Conservation (phyloP, 2,113 vertebrate species). For the Xerus inauris region DNA sequence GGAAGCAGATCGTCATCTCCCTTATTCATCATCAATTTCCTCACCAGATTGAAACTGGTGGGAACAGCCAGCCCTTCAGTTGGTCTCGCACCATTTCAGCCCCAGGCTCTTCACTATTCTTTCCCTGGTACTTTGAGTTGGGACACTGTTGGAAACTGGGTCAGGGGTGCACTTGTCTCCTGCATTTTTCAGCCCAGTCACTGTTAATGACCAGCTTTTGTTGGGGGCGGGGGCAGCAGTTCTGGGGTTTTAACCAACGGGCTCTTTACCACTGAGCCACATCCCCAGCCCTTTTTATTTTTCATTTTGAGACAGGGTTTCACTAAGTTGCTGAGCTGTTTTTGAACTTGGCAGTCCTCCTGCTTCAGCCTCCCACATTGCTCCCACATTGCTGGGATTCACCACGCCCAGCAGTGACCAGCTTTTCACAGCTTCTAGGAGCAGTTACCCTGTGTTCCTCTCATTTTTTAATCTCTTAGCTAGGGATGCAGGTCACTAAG, state of each 20-base stretch:
- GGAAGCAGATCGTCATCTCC: not conserved
- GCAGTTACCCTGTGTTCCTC: conserved; percentile 28
- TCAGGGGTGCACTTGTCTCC: conserved; percentile 81
- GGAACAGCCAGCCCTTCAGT: not conserved
- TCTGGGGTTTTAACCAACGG: no score
- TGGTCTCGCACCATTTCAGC: not conserved
- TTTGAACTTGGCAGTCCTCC: no score
- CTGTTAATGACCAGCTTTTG: conserved; percentile 70
- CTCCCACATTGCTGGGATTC: conserved; percentile 27
- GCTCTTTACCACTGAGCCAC: no score
- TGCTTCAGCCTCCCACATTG: no score
- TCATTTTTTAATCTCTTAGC: conserved; percentile 35
- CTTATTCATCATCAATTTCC: not conserved
- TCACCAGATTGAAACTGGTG: not conserved
- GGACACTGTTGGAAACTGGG: conserved; percentile 79
- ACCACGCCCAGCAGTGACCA: conserved; percentile 73
- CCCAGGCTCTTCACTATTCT: not conserved
- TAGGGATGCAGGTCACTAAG: not conserved
- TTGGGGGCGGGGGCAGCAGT: no score
- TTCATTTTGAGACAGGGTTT: no score
- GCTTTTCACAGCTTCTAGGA: conserved; percentile 56
- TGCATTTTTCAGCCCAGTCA: conserved; percentile 75
- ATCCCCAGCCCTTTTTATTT: no score
- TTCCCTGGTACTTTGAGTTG: not conserved
- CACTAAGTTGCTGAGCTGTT: no score